Evolutionary conservation across 1,140 invertebrate species (phyloP), one percentile per base, ranked within the genome.

Genomic region (Scaptodrosophila lebanonensis): DNA sequence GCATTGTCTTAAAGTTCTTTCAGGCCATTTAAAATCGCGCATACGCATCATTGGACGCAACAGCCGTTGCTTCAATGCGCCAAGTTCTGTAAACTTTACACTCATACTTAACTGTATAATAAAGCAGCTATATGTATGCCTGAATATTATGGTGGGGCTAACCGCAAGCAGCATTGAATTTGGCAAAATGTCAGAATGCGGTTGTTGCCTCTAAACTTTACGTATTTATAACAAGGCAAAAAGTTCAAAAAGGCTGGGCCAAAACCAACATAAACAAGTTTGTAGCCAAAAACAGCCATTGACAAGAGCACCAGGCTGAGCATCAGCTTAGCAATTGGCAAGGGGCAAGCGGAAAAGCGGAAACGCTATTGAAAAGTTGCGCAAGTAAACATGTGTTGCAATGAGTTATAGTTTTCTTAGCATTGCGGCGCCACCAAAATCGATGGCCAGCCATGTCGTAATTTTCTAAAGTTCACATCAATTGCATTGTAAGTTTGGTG

Each of bases 141-240:
- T 25, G 22, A 33, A n/a, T n/a, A n/a, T n/a, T n/a, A n/a, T 11
- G 33, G 6, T 50, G 35, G 9, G 53, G 63, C 18, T 39, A 66
- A 17, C 54, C 63, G 25, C 63, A 67, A 48, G 43, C 51, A 67
- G 54, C 70, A 75, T 75, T 68, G 76, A 82, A 75, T 83, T 83
- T 82, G 75, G 75, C 75, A 82, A 82, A 82, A 75, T 83, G 75
- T 82, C 76, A 82, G 70, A 61, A 63, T 82, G 75, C 76, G 76
- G 75, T 64, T 75, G 66, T 59, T 83, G 62, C 66, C 61, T 60
- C 58, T 51, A 75, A 67, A 66, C 52, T 73, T 79, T 73, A 51
- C 52, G 60, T 63, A 25, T 25, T 25, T 25, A 8, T 8, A 25
- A 8, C 22, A 4, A n/a, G 22, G 22, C 22, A 25, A 69, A 79